Evolutionary conservation across 2,888 invertebrate genomes (phyloP).

Genomic region (Parelbella ahira): DNA sequence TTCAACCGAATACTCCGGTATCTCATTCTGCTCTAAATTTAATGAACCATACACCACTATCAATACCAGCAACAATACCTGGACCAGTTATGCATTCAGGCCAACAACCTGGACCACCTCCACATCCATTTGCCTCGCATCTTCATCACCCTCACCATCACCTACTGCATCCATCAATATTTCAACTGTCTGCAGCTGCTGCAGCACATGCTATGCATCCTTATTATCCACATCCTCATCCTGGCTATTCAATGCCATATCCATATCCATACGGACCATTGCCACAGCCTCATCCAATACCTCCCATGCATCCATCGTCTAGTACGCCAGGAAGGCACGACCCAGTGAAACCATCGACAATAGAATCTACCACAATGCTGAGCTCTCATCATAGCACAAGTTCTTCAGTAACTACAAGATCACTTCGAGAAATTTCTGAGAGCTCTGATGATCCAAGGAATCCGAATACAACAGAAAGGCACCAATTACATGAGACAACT

Average conservation of each 20-base stretch:
- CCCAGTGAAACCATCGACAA: conserved; percentile 73
- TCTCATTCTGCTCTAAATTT: conserved; percentile 83
- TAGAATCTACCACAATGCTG: conserved; percentile 84
- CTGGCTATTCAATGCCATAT: conserved; percentile 85
- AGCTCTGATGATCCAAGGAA: conserved; percentile 70
- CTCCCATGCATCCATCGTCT: conserved; percentile 81
- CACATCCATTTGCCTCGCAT: conserved; percentile 84
- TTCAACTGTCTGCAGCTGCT: conserved; percentile 81
- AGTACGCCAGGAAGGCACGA: conserved; percentile 72
- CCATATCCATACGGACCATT: conserved; percentile 87
- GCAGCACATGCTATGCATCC: conserved; percentile 85
- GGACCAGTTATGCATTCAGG: conserved; percentile 87
- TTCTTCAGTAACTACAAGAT: conserved; percentile 85
- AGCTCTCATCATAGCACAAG: conserved; percentile 86
- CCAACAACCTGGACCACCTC: conserved; percentile 85
- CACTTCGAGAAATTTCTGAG: conserved; percentile 81
- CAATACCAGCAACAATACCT: conserved; percentile 83
- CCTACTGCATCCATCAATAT: conserved; percentile 83
- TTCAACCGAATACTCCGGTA: conserved; percentile 69
- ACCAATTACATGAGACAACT: conserved; percentile 83
- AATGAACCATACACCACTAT: conserved; percentile 81
- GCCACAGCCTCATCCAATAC: conserved; percentile 87
- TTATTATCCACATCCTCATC: conserved; percentile 85
- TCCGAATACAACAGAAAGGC: conserved; percentile 76
- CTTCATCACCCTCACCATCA: conserved; percentile 88